phyloP scores from a whole-genome alignment of 2,797 vertebrate species.

The Neostethus bicornis region DNA sequence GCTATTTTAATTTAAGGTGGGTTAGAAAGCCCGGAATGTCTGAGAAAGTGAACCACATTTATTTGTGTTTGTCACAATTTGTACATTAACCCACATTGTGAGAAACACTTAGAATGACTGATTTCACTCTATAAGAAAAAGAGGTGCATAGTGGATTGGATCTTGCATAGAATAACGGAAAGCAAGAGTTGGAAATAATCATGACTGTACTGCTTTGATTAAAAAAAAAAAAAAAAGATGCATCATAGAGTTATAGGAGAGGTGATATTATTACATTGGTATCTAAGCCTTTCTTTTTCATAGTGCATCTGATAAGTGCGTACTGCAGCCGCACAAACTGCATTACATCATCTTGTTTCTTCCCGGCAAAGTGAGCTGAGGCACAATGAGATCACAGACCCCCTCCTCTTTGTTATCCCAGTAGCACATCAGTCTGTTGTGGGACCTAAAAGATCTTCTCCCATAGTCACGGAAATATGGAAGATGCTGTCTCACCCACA shows the following conservation, averaged over 20 bases:
- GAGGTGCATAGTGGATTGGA: not conserved
- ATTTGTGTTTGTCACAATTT: not conserved
- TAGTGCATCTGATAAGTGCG: conserved; percentile 66
- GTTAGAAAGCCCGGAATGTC: conserved; percentile 12
- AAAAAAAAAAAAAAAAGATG: conserved; percentile 46
- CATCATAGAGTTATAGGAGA: conserved; percentile 34
- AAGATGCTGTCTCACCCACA: conserved; percentile 54
- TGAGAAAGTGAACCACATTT: not conserved
- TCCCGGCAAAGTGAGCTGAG: conserved; percentile 70
- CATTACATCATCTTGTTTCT: conserved; percentile 80
- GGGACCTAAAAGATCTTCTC: conserved; percentile 64
- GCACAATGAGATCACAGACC: conserved; percentile 72
- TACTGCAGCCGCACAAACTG: conserved; percentile 58
- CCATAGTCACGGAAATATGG: conserved; percentile 47
- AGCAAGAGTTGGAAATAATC: not conserved
- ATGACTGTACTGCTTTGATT: conserved; percentile 43
- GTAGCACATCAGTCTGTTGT: conserved; percentile 65
- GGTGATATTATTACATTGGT: conserved; percentile 49
- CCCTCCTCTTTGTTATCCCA: conserved; percentile 53
- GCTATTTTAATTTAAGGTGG: conserved; percentile 46
- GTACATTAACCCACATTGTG: not conserved
- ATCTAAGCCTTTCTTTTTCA: conserved; percentile 28
- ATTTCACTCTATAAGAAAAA: not conserved
- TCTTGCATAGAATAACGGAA: not conserved
- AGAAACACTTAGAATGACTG: not conserved